Conservation (phyloP, 2,797 vertebrate genomes). For the Pseudochromis fuscus region DNA sequence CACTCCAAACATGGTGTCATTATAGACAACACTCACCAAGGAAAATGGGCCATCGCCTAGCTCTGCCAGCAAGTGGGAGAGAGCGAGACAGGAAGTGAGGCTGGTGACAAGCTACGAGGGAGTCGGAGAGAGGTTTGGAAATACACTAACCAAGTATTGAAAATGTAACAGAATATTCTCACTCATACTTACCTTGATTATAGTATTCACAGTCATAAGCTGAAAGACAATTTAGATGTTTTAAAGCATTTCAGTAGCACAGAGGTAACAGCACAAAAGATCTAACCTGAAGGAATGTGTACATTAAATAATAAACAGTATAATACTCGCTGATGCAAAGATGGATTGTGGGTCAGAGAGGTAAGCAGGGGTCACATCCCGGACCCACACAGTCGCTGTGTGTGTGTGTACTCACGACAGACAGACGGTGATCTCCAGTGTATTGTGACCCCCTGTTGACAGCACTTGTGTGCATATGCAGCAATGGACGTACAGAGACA, state of each 20-base stretch:
- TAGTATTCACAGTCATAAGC: constrained; percentile 98
- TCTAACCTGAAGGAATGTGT: not conserved
- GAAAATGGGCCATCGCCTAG: constrained; percentile 95
- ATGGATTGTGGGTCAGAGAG: constrained; percentile 16
- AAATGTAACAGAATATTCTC: not conserved
- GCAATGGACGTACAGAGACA: constrained; percentile 96
- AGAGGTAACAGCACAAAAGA: constrained; percentile 24
- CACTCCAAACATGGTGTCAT: constrained; percentile 91
- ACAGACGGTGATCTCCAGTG: constrained; percentile 93
- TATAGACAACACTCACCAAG: constrained; percentile 88
- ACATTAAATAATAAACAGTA: constrained; percentile 14
- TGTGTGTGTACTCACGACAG: constrained; percentile 88
- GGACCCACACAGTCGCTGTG: constrained; percentile 2
- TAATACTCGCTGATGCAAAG: not conserved
- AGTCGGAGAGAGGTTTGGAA: constrained; percentile 8
- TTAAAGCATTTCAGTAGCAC: constrained; percentile 11
- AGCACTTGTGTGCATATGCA: constrained; percentile 97
- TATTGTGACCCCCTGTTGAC: constrained; percentile 92
- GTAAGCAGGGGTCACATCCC: constrained; percentile 22
- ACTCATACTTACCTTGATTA: constrained; percentile 91
- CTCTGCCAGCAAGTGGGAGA: constrained; percentile 77
- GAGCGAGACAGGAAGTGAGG: constrained; percentile 35
- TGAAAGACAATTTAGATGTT: constrained; percentile 76
- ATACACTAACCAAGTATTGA: constrained; percentile 5
- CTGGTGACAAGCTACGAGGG: constrained; percentile 7